Base-by-base conservation (phyloP, 1,140 invertebrate genomes). In the Drosophila sproati region DNA sequence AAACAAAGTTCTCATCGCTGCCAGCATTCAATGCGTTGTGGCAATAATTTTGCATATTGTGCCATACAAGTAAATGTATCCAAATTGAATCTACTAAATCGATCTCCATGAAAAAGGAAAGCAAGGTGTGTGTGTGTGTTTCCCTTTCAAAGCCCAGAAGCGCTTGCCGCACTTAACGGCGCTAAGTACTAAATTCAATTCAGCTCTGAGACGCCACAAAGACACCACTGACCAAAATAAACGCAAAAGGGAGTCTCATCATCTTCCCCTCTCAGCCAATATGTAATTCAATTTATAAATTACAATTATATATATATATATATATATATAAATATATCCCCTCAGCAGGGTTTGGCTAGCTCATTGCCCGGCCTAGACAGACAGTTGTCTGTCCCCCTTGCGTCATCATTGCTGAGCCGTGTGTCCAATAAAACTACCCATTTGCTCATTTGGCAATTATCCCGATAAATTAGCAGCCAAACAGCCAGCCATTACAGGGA, bases 11-110 rank as follows among this genome's bases (percentile, higher is more conserved):
- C 56, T 61, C 62, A 52, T 52, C 37, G 48, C 31, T 41, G 47
- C 37, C 34, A 52, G 51, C 8, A 50, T 66, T 72, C 63, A 75
- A 74, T 77, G 39, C 60, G 61, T 56, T 57, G 62, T 34, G 80
- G 78, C 81, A 85, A 88, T 88, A 89, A 85, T 89, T 85, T 89
- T 89, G 78, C 80, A 89, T 88, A 88, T 78, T 64, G 62, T 77
- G n/a, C 4, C 39, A n/a, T 43, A 87, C 81, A 61, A 67, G 79
- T 67, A 82, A 89, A 78, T 52, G 78, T 76, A 89, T 78, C 78
- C 70, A 85, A 88, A 89, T 88, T 89, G 80, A 89, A 88, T 88
- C 59, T 72, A 68, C 67, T 41, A 64, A 73, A 63, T 73, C 57
- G 34, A 70, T 48, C 59, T 60, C 56, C 50, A 12, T 28, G 10